Percentiles rank a stretch among this genome's conserved stretches.
Conservation (phyloP, 2,888 invertebrate species). For the Hypselothyrea guttata region DNA sequence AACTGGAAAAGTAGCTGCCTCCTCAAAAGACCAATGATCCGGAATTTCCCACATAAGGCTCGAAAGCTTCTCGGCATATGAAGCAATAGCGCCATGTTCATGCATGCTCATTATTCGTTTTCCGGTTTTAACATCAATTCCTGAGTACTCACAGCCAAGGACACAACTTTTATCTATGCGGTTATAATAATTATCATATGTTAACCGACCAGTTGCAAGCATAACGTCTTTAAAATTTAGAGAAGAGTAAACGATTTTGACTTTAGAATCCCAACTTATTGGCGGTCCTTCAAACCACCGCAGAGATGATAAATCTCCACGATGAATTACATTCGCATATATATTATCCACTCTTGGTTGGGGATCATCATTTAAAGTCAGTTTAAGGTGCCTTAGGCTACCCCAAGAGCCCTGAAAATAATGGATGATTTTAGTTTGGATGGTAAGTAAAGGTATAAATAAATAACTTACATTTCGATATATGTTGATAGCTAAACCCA, state of each 20-base stretch:
- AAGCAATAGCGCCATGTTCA: conserved; percentile 84
- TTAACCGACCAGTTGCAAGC: conserved; percentile 95
- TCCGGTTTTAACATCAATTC: conserved; percentile 84
- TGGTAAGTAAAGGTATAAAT: no score
- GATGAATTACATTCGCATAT: conserved; percentile 88
- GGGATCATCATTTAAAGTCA: conserved; percentile 83
- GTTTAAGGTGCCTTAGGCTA: conserved; percentile 91
- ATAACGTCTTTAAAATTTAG: conserved; percentile 97
- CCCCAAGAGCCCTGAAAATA: conserved; percentile 84
- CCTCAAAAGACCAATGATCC: conserved; percentile 87
- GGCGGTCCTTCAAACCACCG: conserved; percentile 90
- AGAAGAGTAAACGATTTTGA: conserved; percentile 86
- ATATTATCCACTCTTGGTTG: conserved; percentile 85
- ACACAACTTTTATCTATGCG: conserved; percentile 86
- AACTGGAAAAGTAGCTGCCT: conserved; percentile 91
- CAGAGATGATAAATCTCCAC: conserved; percentile 93
- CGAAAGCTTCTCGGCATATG: conserved; percentile 76
- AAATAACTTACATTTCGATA: conserved; percentile 83
- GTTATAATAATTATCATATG: conserved; percentile 89
- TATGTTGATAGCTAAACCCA: conserved; percentile 92
- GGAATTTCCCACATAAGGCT: conserved; percentile 86
- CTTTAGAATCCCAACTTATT: conserved; percentile 83
- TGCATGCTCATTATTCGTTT: conserved; percentile 87
- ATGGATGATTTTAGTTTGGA: no score
- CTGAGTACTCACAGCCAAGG: conserved; percentile 88